These are phyloP conservation scores for Lysiphlebus fabarum DNA, from an alignment of 1,140 invertebrate species.

Conservation along the genomic window DNA sequence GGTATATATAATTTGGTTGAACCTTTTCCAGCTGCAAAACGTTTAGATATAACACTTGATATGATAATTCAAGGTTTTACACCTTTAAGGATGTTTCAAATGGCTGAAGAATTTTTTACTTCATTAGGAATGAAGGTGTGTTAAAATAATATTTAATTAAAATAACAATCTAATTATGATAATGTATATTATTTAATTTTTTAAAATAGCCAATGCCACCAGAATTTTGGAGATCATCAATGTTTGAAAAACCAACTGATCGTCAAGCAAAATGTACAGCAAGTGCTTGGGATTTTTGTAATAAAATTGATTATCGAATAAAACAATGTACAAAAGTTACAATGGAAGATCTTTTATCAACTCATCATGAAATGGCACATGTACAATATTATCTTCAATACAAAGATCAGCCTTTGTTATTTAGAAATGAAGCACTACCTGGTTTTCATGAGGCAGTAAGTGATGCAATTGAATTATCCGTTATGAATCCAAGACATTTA, in stretches of 20 bases:
- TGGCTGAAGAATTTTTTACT: constrained; percentile 78
- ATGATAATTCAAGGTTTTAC: constrained; percentile 73
- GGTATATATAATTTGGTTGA: constrained; percentile 74
- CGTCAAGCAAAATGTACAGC: constrained; percentile 77
- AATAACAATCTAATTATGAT: too few relatives aligned
- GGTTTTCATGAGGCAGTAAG: constrained; percentile 87
- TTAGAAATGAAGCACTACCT: constrained; percentile 76
- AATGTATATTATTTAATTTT: too few relatives aligned
- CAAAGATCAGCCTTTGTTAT: constrained; percentile 68
- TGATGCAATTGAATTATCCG: constrained; percentile 77
- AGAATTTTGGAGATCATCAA: constrained; percentile 77
- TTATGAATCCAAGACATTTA: constrained; percentile 72
- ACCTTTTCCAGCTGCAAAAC: constrained; percentile 71
- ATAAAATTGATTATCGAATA: constrained; percentile 79
- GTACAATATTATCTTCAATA: constrained; percentile 83
- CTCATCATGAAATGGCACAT: constrained; percentile 85
- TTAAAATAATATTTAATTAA: too few relatives aligned
- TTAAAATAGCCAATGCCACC: constrained; percentile 61
- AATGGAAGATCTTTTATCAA: constrained; percentile 74
- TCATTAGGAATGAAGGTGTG: constrained; percentile 67
- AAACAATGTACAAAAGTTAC: constrained; percentile 86
- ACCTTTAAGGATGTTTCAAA: constrained; percentile 73
- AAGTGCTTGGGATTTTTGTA: constrained; percentile 87
- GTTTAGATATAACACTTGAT: constrained; percentile 71
- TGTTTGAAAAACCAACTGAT: constrained; percentile 70